Conservation (phyloP, 2,113 vertebrate species). For the Prionailurus bengalensis region DNA sequence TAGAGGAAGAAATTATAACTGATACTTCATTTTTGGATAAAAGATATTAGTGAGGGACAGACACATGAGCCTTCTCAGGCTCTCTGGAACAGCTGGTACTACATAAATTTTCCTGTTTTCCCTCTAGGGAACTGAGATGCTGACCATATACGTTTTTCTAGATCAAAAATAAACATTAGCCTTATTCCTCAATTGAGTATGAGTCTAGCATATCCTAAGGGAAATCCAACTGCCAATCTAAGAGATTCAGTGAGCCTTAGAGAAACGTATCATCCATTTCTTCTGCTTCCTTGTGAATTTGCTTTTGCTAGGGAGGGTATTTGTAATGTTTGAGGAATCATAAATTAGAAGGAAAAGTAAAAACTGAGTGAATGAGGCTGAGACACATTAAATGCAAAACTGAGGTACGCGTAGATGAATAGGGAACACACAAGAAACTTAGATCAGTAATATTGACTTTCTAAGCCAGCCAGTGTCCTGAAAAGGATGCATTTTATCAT, state of each 20-base stretch:
- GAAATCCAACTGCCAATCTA: not conserved
- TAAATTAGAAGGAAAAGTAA: not conserved
- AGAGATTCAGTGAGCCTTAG: not conserved
- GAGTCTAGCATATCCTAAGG: not conserved
- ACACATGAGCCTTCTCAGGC: constrained; percentile 31
- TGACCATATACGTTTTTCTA: constrained; percentile 68
- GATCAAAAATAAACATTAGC: constrained; percentile 75
- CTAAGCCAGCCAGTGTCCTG: not conserved
- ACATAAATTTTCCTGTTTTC: constrained; percentile 64
- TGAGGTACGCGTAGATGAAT: accelerated
- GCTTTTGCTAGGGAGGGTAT: not conserved
- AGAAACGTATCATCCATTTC: accelerated
- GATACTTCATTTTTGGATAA: constrained; percentile 36
- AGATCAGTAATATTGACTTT: not conserved
- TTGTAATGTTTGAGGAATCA: not conserved
- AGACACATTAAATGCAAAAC: not conserved
- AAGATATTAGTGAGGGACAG: constrained; percentile 19
- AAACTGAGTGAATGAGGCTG: not conserved
- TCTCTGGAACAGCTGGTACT: not conserved
- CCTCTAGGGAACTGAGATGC: constrained; percentile 45
- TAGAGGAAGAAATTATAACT: not conserved
- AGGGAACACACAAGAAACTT: not conserved
- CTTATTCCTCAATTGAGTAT: not conserved
- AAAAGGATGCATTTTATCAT: not conserved
- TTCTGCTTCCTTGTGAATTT: not conserved